Evolutionary conservation across 2,113 vertebrate species (phyloP), one percentile per base, ranked within the genome.

Genomic region (Dryoscopus gambensis): DNA sequence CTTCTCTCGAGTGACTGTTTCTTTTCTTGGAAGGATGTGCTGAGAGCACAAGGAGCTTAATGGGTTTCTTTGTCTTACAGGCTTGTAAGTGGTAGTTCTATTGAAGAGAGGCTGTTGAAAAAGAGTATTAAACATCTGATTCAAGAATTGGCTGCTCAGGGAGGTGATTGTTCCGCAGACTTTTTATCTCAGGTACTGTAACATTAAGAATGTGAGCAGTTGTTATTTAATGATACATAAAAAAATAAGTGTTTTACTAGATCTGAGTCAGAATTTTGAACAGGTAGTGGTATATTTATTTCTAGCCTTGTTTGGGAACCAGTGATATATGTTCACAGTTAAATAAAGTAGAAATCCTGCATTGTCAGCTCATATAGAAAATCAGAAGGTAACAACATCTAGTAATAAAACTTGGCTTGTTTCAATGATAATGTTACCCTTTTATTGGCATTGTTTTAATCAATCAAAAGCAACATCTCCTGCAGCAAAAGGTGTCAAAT

Each of bases 121-220:
- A 99, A 99, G 8, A 98, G 98, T 80, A 98, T 98, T 50, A 98
- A 99, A 97, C 98, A 98, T 93, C 92, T 99, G 68, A 98, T 99
- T 89, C 97, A 98, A 93, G 99, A 99, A 93, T 98, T 99, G 71
- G 98, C 98, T 49, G 98, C 99, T 19, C 98, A 99, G 88, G 98
- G 98, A 27, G 98, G 98, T 2, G 98, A 99, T 92, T 99, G 98
- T 97, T 98, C 98, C 46, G 95, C 98, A 95, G 98, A 98, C 3
- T 98, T 98, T 96, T 98, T 99, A 84, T 99, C 98, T 10, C 99
- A 98, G 98, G 99, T 99, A 94, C 37, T 33, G 52, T 22, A 69
- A 47, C 18, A 18, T 70, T 25, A 55, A 31, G 30, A 68, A 70
- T 35, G 15, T 9, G 30, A 78, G 24, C 47, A 57, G 35, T 63